A percentile compares a stretch with the other conserved stretches of the same genome.
These are phyloP conservation scores for Anadara kagoshimensis DNA, from an alignment of 1,140 invertebrate genomes.

Conservation along the genomic window DNA sequence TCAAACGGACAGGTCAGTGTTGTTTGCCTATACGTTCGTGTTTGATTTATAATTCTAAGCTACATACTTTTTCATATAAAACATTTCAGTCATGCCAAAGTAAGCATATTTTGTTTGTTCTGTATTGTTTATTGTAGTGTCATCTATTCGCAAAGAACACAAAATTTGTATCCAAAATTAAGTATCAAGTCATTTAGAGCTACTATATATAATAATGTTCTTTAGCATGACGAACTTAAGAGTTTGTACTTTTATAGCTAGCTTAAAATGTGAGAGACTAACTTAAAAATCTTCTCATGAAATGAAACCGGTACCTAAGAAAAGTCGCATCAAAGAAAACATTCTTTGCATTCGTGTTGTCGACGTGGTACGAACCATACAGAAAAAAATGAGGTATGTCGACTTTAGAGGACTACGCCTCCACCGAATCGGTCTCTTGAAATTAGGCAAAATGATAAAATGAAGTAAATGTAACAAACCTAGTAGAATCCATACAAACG, in stretches of 20 bases:
- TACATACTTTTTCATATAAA: not conserved
- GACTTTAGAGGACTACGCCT: not conserved
- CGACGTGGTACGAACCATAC: too few relatives aligned
- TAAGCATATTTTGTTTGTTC: not conserved
- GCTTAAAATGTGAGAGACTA: not conserved
- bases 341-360: too few relatives aligned
- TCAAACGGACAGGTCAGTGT: too few relatives aligned
- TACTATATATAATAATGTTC: not conserved
- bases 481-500: slow-evolving; percentile 62
- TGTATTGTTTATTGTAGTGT: not conserved
- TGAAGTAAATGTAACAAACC: slow-evolving; percentile 41
- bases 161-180: not conserved
- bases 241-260: not conserved
- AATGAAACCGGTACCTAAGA: too few relatives aligned
- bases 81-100: not conserved
- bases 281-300: too few relatives aligned
- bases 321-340: too few relatives aligned
- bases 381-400: not conserved
- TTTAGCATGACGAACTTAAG: not conserved
- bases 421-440: not conserved
- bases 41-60: too few relatives aligned
- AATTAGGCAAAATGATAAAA: not conserved
- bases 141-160: not conserved
- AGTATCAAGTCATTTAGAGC: not conserved
- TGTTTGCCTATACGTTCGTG: too few relatives aligned